phyloP scores from a whole-genome alignment of 2,797 vertebrate genomes.

The Helicolenus hilgendorfi region DNA sequence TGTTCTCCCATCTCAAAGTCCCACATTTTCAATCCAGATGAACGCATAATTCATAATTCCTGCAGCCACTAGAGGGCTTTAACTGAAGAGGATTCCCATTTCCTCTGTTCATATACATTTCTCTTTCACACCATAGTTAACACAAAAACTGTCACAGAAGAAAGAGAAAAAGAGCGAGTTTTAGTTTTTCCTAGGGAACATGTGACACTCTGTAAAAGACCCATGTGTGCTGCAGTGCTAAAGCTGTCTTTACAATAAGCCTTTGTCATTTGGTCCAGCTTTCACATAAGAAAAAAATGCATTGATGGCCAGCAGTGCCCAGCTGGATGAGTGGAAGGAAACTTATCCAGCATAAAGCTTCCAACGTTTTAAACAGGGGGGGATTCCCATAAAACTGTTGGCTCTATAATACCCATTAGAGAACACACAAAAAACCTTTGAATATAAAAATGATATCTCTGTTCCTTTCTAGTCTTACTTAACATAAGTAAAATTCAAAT shows the following conservation, averaged over 20 bases:
- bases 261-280: slow-evolving; percentile 63
- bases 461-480: slow-evolving; percentile 7
- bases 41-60: neutral
- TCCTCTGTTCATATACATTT: neutral
- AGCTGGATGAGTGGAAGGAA: slow-evolving; percentile 75
- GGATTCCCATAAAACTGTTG: slow-evolving; percentile 72
- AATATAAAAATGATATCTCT: slow-evolving; percentile 1
- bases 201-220: slow-evolving; percentile 32
- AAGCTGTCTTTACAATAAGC: slow-evolving; percentile 39
- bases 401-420: slow-evolving; percentile 11
- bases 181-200: slow-evolving; percentile 11
- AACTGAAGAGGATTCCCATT: neutral
- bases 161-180: neutral
- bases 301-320: slow-evolving; percentile 33
- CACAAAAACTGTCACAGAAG: neutral
- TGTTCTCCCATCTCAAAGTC: neutral
- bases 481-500: neutral
- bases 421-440: slow-evolving; percentile 55
- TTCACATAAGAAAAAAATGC: slow-evolving; percentile 41
- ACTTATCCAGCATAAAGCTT: slow-evolving; percentile 54
- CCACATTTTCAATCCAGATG: neutral
- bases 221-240: slow-evolving; percentile 21
- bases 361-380: slow-evolving; percentile 39
- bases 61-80: neutral
- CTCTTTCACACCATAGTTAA: neutral